Evolutionary conservation across 2,797 vertebrate species (phyloP).

Genomic region (Cephalopachus bancanus): DNA sequence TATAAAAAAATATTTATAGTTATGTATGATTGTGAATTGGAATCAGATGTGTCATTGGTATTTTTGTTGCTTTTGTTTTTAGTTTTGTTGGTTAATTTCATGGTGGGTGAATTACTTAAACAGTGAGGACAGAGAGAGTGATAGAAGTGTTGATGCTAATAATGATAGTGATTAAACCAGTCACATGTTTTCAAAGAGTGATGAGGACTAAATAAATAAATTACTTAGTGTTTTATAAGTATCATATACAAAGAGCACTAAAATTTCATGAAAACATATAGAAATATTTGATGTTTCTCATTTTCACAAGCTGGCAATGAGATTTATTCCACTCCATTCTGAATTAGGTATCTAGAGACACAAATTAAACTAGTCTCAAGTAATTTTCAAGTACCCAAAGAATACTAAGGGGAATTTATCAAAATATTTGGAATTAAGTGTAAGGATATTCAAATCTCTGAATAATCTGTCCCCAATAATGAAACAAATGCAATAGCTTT

Average conservation of each 20-base stretch:
- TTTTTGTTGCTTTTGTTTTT: not conserved
- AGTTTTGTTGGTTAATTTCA: not conserved
- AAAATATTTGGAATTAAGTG: slow-evolving; percentile 48
- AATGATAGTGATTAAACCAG: not conserved
- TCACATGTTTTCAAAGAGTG: not conserved
- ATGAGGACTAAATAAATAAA: slow-evolving; percentile 1
- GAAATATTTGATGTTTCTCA: not conserved
- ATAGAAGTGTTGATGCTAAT: not conserved
- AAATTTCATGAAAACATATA: not conserved
- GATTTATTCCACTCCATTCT: not conserved
- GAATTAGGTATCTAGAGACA: slow-evolving; percentile 8
- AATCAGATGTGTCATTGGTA: not conserved
- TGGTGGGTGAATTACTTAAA: not conserved
- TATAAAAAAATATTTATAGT: not conserved
- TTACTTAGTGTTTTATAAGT: slow-evolving; percentile 9
- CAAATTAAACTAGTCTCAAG: not conserved
- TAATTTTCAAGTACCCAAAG: slow-evolving; percentile 11
- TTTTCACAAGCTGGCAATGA: not conserved
- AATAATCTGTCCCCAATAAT: not conserved
- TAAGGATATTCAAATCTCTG: not conserved
- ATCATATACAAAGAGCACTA: not conserved
- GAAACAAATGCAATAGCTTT: not conserved
- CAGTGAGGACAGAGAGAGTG: not conserved
- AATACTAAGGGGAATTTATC: not conserved
- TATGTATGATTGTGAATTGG: not conserved